A percentile compares a stretch with the other conserved stretches of the same genome.
phyloP scores from a whole-genome alignment of 2,888 invertebrate species.

The Dryobotodes eremita region DNA sequence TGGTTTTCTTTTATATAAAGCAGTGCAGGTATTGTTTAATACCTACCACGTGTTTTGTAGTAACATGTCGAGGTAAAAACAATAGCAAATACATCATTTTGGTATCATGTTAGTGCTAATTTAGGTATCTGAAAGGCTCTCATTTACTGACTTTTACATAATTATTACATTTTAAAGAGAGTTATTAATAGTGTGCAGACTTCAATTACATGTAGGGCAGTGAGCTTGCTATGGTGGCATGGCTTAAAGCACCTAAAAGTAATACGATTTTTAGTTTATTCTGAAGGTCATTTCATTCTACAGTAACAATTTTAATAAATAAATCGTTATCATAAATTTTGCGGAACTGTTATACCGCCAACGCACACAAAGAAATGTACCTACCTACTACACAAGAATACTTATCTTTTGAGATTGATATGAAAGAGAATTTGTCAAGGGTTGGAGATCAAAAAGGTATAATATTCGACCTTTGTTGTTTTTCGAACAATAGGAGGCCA shows the following conservation, averaged over 20 bases:
- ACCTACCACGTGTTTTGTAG: background rate
- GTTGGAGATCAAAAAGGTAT: conserved; percentile 59
- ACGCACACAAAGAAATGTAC: conserved; percentile 8
- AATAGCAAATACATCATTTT: background rate
- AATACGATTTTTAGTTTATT: background rate
- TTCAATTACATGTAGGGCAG: background rate
- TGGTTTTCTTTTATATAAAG: conserved; percentile 15
- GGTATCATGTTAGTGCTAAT: background rate
- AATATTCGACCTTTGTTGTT: conserved; percentile 66
- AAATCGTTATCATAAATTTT: background rate
- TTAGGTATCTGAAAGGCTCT: background rate
- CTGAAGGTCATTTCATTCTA: background rate
- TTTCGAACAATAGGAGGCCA: conserved; percentile 67
- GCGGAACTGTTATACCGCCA: no score
- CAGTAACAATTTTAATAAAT: background rate
- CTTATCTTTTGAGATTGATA: conserved; percentile 47
- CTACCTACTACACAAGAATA: background rate
- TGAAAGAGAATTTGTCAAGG: conserved; percentile 60
- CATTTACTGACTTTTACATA: background rate
- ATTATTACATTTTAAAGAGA: no score
- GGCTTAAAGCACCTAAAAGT: background rate
- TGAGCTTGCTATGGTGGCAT: no score
- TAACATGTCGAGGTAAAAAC: background rate
- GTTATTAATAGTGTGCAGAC: background rate
- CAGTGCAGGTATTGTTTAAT: conserved; percentile 4